These are phyloP conservation scores for Strigamia maritima DNA, from an alignment of 2,888 invertebrate species.

Conservation along the genomic window DNA sequence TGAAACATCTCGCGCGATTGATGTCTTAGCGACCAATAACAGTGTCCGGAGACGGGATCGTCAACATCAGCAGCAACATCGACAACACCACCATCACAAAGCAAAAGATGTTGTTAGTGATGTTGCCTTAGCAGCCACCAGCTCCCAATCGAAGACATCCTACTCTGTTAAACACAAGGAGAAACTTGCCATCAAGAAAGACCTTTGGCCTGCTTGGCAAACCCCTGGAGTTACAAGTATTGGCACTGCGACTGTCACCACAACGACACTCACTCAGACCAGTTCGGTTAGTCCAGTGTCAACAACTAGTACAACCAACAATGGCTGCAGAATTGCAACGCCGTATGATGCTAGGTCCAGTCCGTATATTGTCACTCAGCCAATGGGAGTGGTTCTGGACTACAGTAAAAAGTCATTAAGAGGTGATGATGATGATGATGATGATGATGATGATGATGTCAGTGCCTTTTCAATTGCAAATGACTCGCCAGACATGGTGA, in stretches of 20 bases:
- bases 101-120: neutral
- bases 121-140: neutral
- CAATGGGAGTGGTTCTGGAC: neutral
- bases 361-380: neutral
- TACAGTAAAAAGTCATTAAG: neutral
- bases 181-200: neutral
- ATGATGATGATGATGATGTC: neutral
- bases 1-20: neutral
- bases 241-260: neutral
- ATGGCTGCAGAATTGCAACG: neutral
- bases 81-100: neutral
- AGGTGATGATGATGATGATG: neutral
- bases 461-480: neutral
- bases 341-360: neutral
- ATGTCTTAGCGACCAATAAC: neutral
- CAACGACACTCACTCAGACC: constrained; percentile 18
- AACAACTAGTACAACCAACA: neutral
- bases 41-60: neutral
- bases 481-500: neutral
- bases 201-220: neutral
- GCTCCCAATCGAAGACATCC: neutral
- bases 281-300: neutral
- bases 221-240: neutral
- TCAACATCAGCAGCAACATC: neutral
- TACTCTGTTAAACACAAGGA: neutral